Evolutionary conservation across 2,797 vertebrate genomes (phyloP).

Genomic region (Paguma larvata): DNA sequence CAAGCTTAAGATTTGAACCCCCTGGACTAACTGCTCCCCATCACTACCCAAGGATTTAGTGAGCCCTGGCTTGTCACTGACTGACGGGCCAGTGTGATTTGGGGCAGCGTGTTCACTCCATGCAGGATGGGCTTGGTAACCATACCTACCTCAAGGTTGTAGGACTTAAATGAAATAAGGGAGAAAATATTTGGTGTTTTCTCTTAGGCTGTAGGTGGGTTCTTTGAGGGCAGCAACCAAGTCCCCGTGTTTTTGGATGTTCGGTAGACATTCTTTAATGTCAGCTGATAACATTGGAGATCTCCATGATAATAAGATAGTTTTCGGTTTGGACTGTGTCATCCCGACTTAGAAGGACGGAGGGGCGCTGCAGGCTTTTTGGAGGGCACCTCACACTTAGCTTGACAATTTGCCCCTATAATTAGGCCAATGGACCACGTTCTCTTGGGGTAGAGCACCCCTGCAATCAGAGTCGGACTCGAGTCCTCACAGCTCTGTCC

Average conservation of each 20-base stretch:
- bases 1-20: background rate
- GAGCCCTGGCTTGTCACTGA: background rate
- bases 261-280: background rate
- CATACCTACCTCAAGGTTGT: background rate
- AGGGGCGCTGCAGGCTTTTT: background rate
- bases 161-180: background rate
- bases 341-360: background rate
- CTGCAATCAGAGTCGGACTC: background rate
- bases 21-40: background rate
- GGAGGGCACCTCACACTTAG: background rate
- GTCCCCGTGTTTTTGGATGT: background rate
- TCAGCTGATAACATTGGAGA: background rate
- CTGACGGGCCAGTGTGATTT: background rate
- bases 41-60: background rate
- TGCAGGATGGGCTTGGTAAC: background rate
- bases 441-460: background rate
- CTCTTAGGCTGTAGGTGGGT: background rate
- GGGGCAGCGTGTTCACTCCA: background rate
- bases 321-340: background rate
- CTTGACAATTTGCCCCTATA: background rate
- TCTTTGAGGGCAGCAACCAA: background rate
- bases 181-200: slow-evolving; percentile 1
- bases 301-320: background rate
- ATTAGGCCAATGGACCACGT: background rate
- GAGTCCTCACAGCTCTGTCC: background rate